These are phyloP conservation scores for Zaprionus africanus DNA, from an alignment of 1,140 invertebrate species.

Conservation along the genomic window DNA sequence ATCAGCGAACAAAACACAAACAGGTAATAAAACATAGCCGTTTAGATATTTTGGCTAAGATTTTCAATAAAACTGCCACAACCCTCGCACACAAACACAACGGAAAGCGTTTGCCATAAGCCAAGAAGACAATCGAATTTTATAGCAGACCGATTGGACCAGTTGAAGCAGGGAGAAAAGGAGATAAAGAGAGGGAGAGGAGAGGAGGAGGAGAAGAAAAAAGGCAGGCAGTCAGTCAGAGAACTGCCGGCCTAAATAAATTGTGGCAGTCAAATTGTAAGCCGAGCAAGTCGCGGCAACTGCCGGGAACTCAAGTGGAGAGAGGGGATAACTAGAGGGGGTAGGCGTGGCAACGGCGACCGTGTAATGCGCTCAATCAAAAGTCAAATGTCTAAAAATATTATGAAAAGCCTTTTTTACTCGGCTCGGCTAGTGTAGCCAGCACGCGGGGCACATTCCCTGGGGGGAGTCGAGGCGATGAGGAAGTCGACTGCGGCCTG, in stretches of 20 bases:
- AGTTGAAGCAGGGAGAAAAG: constrained; percentile 8
- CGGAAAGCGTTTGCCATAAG: constrained; percentile 56
- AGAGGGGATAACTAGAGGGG: no score
- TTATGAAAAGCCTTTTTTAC: constrained; percentile 78
- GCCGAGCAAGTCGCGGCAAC: constrained; percentile 27
- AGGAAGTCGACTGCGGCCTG: constrained; percentile 2
- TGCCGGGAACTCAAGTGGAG: neutral
- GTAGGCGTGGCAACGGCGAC: neutral
- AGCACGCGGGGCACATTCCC: constrained; percentile 9
- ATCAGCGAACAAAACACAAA: constrained; percentile 29
- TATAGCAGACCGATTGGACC: constrained; percentile 57
- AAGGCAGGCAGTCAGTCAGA: constrained; percentile 23
- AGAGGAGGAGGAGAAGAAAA: neutral
- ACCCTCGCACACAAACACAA: neutral
- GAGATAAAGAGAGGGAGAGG: neutral
- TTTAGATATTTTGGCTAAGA: constrained; percentile 79
- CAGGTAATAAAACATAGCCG: constrained; percentile 78
- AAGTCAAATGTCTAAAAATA: constrained; percentile 83
- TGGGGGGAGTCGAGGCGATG: neutral
- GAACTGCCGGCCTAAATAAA: constrained; percentile 59
- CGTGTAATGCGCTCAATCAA: constrained; percentile 82
- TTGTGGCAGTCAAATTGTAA: constrained; percentile 75
- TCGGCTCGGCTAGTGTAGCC: neutral
- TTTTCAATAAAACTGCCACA: constrained; percentile 71
- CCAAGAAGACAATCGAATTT: constrained; percentile 76